Evolutionary conservation across 30 jellyfish, hydroid and myxozoan genomes (phyloP), one percentile per base, ranked within the genome.

Genomic region (Aurelia aurita): DNA sequence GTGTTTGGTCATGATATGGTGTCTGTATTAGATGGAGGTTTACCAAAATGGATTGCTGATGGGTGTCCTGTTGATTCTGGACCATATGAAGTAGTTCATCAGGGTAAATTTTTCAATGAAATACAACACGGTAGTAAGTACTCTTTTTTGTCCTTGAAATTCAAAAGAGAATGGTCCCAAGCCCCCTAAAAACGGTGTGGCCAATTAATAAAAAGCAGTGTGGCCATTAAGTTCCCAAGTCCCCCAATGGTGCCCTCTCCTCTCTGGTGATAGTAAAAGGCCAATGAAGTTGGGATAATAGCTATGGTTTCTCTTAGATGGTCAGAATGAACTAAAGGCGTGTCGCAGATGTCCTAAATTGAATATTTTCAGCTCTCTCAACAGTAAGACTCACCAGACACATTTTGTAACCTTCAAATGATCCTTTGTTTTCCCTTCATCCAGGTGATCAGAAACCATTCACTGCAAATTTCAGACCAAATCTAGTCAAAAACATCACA

Each of bases 11-110:
- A 92, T 69, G 89, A 73, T 15, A 29, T 46, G 55, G 96, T 92
- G 11, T 92, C 98, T 5, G 89, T 92, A 4, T 78, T 92, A 58
- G 95, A 92, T 75, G 98, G 98, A 35, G 98, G 98, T 20, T 79
- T 92, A 15, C 87, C 91, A 23, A 92, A 87, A 58, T 92, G 98
- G 98, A 51, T 69, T 15, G 21, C 22, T 27, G 88, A 63, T 65
- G 96, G 97, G 26, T 64, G 6, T 67, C 82, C 88, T 12, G 73
- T 75, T 19, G 83, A 31, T 10, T 7, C 64, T 54, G 97, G 97
- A 26, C 83, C 68, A n/a, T 84, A 82, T 44, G 45, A 15, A 1
- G 34, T 55, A 9, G 69, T n/a, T 18, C 53, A 45, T 18, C 81
- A 72, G 43, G 81, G 81, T 69, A 39, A 22, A 61, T 6, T 34